phyloP scores from a whole-genome alignment of 2,888 invertebrate species.

The Sturmia bella region DNA sequence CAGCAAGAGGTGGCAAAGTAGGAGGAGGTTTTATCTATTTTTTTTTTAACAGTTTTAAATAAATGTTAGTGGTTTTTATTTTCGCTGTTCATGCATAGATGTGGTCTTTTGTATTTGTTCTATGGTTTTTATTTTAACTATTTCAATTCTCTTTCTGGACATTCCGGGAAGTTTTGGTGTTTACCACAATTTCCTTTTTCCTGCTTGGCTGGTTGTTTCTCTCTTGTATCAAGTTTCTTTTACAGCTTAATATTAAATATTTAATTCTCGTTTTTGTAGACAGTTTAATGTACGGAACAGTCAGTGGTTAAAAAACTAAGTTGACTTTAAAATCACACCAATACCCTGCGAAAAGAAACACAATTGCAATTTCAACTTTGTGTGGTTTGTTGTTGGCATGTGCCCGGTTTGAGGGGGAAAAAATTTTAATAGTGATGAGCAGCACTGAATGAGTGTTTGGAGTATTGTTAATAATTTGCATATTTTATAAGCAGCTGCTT shows the following conservation, averaged over 20 bases:
- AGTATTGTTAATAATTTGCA: slow-evolving; percentile 57
- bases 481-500: slow-evolving; percentile 62
- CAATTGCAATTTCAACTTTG: slow-evolving; percentile 43
- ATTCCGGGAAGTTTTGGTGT: slow-evolving; percentile 67
- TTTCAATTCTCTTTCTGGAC: slow-evolving; percentile 47
- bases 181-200: slow-evolving; percentile 70
- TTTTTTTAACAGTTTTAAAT: slow-evolving; percentile 17
- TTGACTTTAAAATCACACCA: slow-evolving; percentile 49
- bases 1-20: too few relatives aligned
- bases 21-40: background rate
- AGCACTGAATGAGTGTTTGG: slow-evolving; percentile 23
- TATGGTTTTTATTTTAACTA: slow-evolving; percentile 32
- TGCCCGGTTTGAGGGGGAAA: slow-evolving; percentile 42
- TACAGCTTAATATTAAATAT: slow-evolving; percentile 36
- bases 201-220: slow-evolving; percentile 52
- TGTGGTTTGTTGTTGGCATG: slow-evolving; percentile 67
- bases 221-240: slow-evolving; percentile 14
- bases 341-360: slow-evolving; percentile 1
- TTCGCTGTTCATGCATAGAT: slow-evolving; percentile 23
- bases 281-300: slow-evolving; percentile 7
- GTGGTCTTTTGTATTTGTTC: slow-evolving; percentile 34
- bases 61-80: slow-evolving; percentile 26
- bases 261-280: slow-evolving; percentile 40
- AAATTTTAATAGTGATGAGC: slow-evolving; percentile 18
- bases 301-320: background rate